Evolutionary conservation across 2,888 invertebrate genomes (phyloP).

Genomic region (Drosophila fungiperda): DNA sequence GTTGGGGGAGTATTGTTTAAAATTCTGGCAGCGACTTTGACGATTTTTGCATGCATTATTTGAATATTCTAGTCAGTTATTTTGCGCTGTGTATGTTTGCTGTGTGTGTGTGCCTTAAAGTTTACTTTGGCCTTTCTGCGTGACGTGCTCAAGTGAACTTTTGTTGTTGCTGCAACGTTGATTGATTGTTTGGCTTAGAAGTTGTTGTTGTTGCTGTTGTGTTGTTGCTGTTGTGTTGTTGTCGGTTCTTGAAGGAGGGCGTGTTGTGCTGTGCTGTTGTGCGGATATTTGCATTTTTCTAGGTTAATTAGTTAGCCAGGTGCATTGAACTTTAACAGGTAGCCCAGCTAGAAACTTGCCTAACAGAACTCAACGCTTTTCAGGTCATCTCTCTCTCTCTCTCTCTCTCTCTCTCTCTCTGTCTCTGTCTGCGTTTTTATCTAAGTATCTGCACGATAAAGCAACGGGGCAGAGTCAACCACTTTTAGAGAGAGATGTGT

Average conservation of each 20-base stretch:
- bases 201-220: constrained; percentile 43
- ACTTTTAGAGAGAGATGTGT: constrained; percentile 22
- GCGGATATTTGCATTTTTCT: constrained; percentile 75
- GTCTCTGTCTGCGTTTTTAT: constrained; percentile 3
- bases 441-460: constrained; percentile 13
- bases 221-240: constrained; percentile 26
- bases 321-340: constrained; percentile 64
- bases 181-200: constrained; percentile 73
- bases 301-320: constrained; percentile 72
- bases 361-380: constrained; percentile 11
- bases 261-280: constrained; percentile 45
- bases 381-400: constrained; percentile 14
- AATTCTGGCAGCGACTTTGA: background rate
- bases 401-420: background rate
- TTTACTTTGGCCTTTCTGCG: constrained; percentile 44
- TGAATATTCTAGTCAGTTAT: background rate
- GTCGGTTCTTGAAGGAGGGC: constrained; percentile 55
- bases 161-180: constrained; percentile 61
- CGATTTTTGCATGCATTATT: constrained; percentile 1
- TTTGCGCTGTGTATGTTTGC: background rate
- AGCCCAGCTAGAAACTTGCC: constrained; percentile 12
- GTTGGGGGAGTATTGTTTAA: background rate
- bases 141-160: constrained; percentile 73
- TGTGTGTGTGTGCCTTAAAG: constrained; percentile 35
- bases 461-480: constrained; percentile 18